phyloP scores from a whole-genome alignment of 1,140 invertebrate genomes.

The Phenacoccus solenopsis region DNA sequence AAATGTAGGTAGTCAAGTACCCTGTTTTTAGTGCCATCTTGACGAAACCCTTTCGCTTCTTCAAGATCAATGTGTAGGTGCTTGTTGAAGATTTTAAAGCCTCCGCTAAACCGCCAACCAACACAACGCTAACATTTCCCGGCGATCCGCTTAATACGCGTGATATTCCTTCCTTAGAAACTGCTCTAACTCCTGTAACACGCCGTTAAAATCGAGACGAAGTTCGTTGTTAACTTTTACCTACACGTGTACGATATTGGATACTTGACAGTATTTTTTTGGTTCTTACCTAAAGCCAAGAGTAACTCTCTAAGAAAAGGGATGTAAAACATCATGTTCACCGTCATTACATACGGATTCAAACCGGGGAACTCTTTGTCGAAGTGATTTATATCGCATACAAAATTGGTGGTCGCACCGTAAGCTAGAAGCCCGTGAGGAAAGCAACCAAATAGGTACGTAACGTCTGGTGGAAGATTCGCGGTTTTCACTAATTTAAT shows the following conservation, averaged over 20 bases:
- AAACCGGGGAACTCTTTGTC: conserved; percentile 64
- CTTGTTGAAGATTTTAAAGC: conserved; percentile 55
- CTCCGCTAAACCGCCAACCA: conserved; percentile 74
- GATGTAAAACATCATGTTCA: conserved; percentile 65
- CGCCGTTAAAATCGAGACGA: neutral
- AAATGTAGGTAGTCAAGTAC: no score
- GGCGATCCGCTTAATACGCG: neutral
- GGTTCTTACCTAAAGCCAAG: conserved; percentile 40
- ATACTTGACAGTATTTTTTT: conserved; percentile 22
- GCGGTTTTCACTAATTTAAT: conserved; percentile 65
- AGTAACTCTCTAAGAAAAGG: conserved; percentile 68
- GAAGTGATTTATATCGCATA: conserved; percentile 59
- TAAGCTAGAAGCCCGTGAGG: conserved; percentile 77
- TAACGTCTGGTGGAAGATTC: conserved; percentile 61
- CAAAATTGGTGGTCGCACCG: conserved; percentile 65
- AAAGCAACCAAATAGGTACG: conserved; percentile 77
- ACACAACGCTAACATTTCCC: conserved; percentile 49
- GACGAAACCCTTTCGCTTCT: conserved; percentile 65
- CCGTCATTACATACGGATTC: conserved; percentile 52
- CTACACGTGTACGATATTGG: neutral
- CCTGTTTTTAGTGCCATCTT: conserved; percentile 64
- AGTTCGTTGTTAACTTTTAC: neutral
- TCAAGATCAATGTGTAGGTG: conserved; percentile 53
- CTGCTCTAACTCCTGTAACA: neutral
- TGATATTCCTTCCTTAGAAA: neutral